Evolutionary conservation across 2,113 vertebrate genomes (phyloP).

Genomic region (Chloropsis cyanopogon): DNA sequence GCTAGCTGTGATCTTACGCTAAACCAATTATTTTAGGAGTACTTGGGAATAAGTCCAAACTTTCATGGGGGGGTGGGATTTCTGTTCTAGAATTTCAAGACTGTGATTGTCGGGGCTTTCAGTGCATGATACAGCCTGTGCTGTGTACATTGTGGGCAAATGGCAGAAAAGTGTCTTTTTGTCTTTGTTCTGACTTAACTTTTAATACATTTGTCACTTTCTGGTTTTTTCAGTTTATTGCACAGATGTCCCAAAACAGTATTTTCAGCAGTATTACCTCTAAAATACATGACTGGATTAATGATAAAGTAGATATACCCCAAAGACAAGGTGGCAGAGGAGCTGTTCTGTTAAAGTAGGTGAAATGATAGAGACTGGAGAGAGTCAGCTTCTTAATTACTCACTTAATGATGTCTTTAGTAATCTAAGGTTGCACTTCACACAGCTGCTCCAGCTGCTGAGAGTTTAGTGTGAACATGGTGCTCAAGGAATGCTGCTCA

Average conservation of each 20-base stretch:
- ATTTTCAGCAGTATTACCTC: not conserved
- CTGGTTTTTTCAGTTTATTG: not conserved
- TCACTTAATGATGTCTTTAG: not conserved
- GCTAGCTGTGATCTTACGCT: not conserved
- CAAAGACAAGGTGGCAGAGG: not conserved
- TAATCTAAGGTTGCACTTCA: not conserved
- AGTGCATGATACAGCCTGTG: not conserved
- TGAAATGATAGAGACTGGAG: not conserved
- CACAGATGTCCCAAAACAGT: not conserved
- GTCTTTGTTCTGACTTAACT: not conserved
- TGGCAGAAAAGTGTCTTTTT: not conserved
- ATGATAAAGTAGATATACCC: not conserved
- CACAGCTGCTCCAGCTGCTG: not conserved
- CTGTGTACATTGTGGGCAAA: not conserved
- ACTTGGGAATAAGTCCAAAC: not conserved
- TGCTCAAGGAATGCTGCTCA: not conserved
- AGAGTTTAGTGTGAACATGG: not conserved
- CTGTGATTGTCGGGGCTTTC: not conserved
- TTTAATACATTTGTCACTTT: not conserved
- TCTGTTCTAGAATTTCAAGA: not conserved
- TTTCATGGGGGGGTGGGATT: not conserved
- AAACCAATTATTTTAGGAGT: not conserved
- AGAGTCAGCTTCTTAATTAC: not conserved
- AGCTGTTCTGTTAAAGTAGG: not conserved
- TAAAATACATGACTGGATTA: not conserved